Conservation (phyloP, 2,797 vertebrate species). For the Pristis pectinata region DNA sequence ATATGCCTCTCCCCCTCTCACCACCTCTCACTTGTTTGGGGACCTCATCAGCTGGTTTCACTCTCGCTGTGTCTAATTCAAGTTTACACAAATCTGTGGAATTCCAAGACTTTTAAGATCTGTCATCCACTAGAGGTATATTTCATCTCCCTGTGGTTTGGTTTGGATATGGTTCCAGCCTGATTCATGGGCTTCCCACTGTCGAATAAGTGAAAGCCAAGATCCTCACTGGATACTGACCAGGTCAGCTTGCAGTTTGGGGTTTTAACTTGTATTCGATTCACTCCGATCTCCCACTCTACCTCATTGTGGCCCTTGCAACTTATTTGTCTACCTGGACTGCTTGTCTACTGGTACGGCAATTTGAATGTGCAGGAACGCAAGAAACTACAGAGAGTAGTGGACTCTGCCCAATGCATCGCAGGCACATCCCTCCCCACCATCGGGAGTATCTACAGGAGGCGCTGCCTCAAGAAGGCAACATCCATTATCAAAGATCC, state of each 20-base stretch:
- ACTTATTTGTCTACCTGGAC: no score
- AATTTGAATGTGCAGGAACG: no score
- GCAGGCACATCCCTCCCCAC: no score
- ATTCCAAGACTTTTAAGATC: constrained; percentile 13
- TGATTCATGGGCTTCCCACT: background rate
- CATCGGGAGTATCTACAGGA: no score
- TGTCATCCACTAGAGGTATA: background rate
- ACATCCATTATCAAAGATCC: no score
- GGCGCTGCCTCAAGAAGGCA: no score
- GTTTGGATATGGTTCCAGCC: background rate
- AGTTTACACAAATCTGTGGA: constrained; percentile 32
- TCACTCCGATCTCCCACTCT: no score
- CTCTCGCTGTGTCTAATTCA: constrained; percentile 17
- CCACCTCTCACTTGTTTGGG: background rate
- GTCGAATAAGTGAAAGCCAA: background rate
- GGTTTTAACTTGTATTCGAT: background rate
- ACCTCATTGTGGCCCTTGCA: no score
- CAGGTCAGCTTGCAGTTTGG: background rate
- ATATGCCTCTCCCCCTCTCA: background rate
- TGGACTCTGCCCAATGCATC: no score
- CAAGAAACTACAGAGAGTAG: no score
- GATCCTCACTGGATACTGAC: background rate
- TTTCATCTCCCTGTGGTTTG: constrained; percentile 18
- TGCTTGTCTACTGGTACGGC: no score
- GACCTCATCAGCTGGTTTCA: constrained; percentile 2